Conservation (phyloP, 2,113 vertebrate species). For the Progne subis region DNA sequence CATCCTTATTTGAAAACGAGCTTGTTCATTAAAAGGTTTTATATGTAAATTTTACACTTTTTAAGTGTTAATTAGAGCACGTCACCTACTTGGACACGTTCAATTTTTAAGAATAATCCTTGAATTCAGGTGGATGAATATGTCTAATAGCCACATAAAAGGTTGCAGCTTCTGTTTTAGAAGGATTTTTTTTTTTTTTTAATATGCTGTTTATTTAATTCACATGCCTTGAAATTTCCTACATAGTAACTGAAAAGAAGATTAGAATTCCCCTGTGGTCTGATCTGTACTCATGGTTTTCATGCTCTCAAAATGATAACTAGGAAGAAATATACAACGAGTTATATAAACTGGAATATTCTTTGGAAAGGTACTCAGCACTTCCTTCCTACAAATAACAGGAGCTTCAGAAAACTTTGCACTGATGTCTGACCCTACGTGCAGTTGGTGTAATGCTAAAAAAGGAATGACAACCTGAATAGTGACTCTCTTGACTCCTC, state of each 20-base stretch:
- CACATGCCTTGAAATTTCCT: neutral
- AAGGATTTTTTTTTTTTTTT: neutral
- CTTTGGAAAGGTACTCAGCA: neutral
- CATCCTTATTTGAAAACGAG: neutral
- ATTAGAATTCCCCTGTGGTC: neutral
- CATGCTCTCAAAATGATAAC: neutral
- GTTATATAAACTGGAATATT: neutral
- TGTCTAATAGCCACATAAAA: neutral
- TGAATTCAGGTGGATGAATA: neutral
- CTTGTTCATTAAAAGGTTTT: neutral
- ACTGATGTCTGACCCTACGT: fast-evolving
- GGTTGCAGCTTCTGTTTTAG: neutral
- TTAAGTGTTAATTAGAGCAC: neutral
- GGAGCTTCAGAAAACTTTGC: neutral
- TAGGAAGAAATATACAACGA: neutral
- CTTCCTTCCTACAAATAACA: neutral
- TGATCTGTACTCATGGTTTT: neutral
- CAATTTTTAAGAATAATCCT: neutral
- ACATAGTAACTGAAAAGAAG: neutral
- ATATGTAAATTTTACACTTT: neutral
- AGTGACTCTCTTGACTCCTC: neutral
- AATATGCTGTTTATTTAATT: neutral
- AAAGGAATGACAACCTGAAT: neutral
- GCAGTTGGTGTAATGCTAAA: neutral
- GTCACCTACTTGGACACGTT: neutral